Conservation (phyloP, 37 sponge, comb jelly and placozoan species). For the Tethya wilhelma region DNA sequence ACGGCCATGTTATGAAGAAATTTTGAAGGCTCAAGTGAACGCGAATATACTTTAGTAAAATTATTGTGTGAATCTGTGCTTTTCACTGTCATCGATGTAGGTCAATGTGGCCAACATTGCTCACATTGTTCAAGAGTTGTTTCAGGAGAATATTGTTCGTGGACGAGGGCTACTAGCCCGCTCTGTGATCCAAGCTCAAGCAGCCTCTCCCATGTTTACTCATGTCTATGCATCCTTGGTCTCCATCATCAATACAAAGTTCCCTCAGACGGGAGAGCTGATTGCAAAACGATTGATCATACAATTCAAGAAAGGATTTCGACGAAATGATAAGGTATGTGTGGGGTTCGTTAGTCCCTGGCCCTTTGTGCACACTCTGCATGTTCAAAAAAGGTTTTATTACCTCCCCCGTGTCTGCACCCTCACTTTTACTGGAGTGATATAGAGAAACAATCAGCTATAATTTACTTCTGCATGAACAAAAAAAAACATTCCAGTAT, state of each 20-base stretch:
- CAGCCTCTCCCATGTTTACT: constrained; percentile 92
- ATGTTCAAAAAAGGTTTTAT: neutral
- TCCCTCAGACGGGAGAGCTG: constrained; percentile 95
- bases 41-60: no score
- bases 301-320: constrained; percentile 83
- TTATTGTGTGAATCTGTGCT: neutral
- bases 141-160: constrained; percentile 94
- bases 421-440: neutral
- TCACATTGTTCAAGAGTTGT: constrained; percentile 85
- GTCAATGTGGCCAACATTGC: constrained; percentile 92
- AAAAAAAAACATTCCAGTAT: neutral
- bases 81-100: constrained; percentile 37
- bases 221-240: constrained; percentile 97
- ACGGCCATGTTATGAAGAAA: no score
- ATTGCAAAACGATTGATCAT: constrained; percentile 82
- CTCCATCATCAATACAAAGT: constrained; percentile 97
- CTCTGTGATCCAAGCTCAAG: constrained; percentile 91
- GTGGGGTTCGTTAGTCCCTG: neutral
- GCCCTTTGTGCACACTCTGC: neutral
- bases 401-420: neutral
- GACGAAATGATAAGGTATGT: constrained; percentile 89
- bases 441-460: neutral
- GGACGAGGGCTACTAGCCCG: constrained; percentile 93
- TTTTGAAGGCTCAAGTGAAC: no score
- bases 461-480: neutral